Evolutionary conservation across 2,888 invertebrate species (phyloP), one percentile per base, ranked within the genome.

Genomic region (Gibbula magus): DNA sequence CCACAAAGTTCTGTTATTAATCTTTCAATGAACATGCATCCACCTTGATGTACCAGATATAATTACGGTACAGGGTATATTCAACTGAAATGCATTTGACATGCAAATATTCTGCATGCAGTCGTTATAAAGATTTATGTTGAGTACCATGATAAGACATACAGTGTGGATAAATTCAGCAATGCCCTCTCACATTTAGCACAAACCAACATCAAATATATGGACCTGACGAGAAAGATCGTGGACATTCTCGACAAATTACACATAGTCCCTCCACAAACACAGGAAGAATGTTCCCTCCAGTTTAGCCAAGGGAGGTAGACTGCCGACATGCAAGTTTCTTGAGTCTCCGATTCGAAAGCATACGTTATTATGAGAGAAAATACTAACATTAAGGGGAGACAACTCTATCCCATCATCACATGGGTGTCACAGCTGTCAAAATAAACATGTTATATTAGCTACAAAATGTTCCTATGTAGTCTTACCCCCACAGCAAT

Each of bases 351-450:
- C 61, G 25, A 29, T 61, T 61, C 61, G 25, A 61, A 29, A 61
- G 61, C 29, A 61, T 29, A 61, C 29, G 61, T 61, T 61, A 61
- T 61, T 61, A 61, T 61, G 61, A 61, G 29, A 61, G 61, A 61
- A 61, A 61, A 61, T 61, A 61, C 61, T 61, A 61, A 61, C 61
- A 61, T 25, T 61, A 29, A 61, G 18, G 61, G 61, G 61, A 61
- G 61, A 61, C 29, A 61, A 61, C 61, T 25, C 25, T 61, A 16
- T 16, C 16, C 61, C 61, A 61, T 61, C 61, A 61, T 61, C 61
- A 4, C 29, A 13, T 29, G 61, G 25, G 29, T 25, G 61, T 61
- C 29, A 29, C 61, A 61, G 61, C 61, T 61, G 61, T 61, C 29
- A 13, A 61, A 61, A 61, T 61, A 61, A 61, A 61, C 61, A 61